A percentile compares a stretch with the other conserved stretches of the same genome.
Evolutionary conservation across 2,113 vertebrate genomes (phyloP).

Genomic region (Bubo scandiacus): DNA sequence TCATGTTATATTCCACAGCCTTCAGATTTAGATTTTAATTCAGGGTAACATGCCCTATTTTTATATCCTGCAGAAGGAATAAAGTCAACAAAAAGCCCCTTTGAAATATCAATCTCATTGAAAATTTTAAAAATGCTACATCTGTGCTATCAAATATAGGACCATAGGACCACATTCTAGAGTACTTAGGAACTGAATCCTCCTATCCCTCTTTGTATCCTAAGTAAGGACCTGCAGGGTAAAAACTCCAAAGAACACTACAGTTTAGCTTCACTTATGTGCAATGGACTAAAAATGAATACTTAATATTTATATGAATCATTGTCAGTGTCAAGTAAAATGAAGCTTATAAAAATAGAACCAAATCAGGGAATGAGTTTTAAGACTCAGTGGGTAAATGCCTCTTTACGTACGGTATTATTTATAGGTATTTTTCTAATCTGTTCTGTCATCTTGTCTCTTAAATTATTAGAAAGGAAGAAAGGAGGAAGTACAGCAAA

Average conservation of each 20-base stretch:
- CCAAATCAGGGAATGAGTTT: slow-evolving; percentile 34
- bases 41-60: background rate
- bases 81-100: background rate
- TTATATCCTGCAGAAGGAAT: background rate
- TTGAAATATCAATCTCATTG: background rate
- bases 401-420: slow-evolving; percentile 28
- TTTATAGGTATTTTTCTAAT: slow-evolving; percentile 63
- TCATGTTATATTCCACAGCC: background rate
- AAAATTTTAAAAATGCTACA: background rate
- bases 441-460: slow-evolving; percentile 56
- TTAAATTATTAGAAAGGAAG: slow-evolving; percentile 55
- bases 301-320: slow-evolving; percentile 67
- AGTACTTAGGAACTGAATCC: background rate
- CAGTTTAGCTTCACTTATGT: slow-evolving; percentile 20
- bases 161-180: background rate
- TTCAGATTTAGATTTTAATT: background rate
- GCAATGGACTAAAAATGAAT: slow-evolving; percentile 51
- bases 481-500: background rate
- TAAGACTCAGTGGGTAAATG: slow-evolving; percentile 47
- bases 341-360: slow-evolving; percentile 53
- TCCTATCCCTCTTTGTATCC: background rate
- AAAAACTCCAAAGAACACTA: background rate
- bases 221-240: background rate
- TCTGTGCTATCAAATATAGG: background rate
- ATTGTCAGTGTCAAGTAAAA: slow-evolving; percentile 61